Evolutionary conservation across 2,888 invertebrate genomes (phyloP), one percentile per base, ranked within the genome.

Genomic region (Eutolmus rufibarbis): DNA sequence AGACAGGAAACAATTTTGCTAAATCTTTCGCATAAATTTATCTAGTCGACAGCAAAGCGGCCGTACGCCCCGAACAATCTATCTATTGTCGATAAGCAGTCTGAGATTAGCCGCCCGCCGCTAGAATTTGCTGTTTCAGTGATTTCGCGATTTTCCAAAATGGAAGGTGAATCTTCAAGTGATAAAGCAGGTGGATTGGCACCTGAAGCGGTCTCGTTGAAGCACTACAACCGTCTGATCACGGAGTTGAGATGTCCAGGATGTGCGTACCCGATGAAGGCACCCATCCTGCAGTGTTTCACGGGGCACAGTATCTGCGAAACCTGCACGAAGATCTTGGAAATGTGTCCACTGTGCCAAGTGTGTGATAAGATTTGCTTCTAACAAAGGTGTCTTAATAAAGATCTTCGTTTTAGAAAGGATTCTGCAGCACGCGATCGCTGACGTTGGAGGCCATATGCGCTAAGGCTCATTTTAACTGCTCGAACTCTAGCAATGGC

Each of bases 401-500:
- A 37, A 2, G 7, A 19, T 86, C 9, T 79, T 7, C 5, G 3
- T 56, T 86, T 74, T 92, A 95, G 95, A 94, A 94, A 92, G 93
- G 93, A 89, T 94, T 94, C 89, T 93, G 94, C 2, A 92, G 91
- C 31, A 93, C 94, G 9, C 92, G 94, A 2, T 94, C 94, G 0
- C 91, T 93, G 78, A 94, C 94, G 0, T 91, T 95, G 74, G 95
- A 95, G 89, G 94, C 95, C 0, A 90, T 95, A 66, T 94, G 94
- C 74, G 94, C 94, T 88, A 95, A 95, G 90, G 93, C 95, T 5
- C 91, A 94, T 87, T 95, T 95, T 88, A 94, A 94, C 0, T 95
- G 95, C 91, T 93, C 93, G 19, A 94, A 95, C 89, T 89, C 91
- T 0, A 86, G 90, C 2, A 91, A 91, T 1, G 95, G 94, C n/a